Evolutionary conservation across 2,113 vertebrate species (phyloP).

Genomic region (Gila orcuttii): DNA sequence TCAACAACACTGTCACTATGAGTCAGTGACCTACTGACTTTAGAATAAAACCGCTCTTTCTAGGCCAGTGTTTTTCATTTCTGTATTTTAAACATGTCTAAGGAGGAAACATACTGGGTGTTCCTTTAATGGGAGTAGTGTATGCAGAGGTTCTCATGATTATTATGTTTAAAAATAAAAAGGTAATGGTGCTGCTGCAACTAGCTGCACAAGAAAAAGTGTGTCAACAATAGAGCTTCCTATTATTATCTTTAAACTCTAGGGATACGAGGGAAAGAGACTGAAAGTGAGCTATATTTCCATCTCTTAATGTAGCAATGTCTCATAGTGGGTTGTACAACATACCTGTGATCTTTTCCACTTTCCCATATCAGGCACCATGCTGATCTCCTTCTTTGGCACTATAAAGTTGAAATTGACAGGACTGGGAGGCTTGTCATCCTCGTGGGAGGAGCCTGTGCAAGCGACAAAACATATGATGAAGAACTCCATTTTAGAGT

Average conservation of each 20-base stretch:
- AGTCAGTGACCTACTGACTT: neutral
- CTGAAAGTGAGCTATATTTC: neutral
- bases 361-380: slow-evolving; percentile 94
- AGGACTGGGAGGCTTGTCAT: slow-evolving; percentile 67
- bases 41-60: neutral
- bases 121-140: neutral
- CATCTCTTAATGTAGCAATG: neutral
- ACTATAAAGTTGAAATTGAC: slow-evolving; percentile 79
- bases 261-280: neutral
- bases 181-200: neutral
- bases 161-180: neutral
- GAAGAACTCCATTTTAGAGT: neutral
- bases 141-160: neutral
- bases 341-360: slow-evolving; percentile 95
- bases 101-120: neutral
- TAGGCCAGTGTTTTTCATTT: neutral
- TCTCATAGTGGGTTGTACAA: neutral
- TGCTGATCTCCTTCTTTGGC: slow-evolving; percentile 94
- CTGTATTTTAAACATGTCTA: neutral
- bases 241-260: neutral
- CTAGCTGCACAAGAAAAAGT: neutral
- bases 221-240: neutral
- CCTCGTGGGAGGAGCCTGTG: slow-evolving; percentile 81
- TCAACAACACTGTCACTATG: neutral
- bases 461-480: slow-evolving; percentile 1